phyloP scores from a whole-genome alignment of 2,888 invertebrate genomes.

The Podabrus alpinus region DNA sequence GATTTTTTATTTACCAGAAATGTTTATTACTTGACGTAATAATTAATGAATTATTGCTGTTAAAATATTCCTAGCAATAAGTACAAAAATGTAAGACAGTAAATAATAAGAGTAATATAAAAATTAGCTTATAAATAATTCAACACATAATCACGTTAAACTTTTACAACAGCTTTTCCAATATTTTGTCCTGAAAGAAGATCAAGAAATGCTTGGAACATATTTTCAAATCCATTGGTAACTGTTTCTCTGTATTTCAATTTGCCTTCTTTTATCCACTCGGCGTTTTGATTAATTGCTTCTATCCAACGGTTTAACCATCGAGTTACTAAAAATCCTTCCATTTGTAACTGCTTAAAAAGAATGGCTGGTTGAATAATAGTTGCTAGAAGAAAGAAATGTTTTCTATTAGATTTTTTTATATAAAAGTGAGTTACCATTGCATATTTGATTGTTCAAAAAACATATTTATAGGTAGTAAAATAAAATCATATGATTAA shows the following conservation, averaged over 20 bases:
- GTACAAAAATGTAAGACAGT: background rate
- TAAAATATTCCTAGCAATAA: background rate
- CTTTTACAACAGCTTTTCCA: constrained; percentile 73
- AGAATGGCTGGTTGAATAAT: constrained; percentile 63
- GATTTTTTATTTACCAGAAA: background rate
- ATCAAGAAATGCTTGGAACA: constrained; percentile 70
- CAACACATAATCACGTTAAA: constrained; percentile 47
- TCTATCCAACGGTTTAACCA: constrained; percentile 67
- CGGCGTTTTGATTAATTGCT: constrained; percentile 65
- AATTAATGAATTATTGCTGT: no score
- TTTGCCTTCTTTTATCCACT: constrained; percentile 71
- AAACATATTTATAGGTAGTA: no score
- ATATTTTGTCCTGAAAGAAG: constrained; percentile 66
- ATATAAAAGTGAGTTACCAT: background rate
- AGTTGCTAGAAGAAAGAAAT: constrained; percentile 43
- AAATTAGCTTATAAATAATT: background rate
- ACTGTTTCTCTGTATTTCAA: constrained; percentile 70
- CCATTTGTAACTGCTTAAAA: constrained; percentile 63
- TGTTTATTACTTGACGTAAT: background rate
- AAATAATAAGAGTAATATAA: background rate
- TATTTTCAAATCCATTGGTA: constrained; percentile 70
- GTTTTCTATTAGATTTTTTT: background rate
- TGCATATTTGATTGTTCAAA: no score
- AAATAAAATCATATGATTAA: no score
- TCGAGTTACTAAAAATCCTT: constrained; percentile 65